A percentile compares a stretch with the other conserved stretches of the same genome.
Evolutionary conservation across 1,140 invertebrate species (phyloP).

Genomic region (Brachionus rubens): DNA sequence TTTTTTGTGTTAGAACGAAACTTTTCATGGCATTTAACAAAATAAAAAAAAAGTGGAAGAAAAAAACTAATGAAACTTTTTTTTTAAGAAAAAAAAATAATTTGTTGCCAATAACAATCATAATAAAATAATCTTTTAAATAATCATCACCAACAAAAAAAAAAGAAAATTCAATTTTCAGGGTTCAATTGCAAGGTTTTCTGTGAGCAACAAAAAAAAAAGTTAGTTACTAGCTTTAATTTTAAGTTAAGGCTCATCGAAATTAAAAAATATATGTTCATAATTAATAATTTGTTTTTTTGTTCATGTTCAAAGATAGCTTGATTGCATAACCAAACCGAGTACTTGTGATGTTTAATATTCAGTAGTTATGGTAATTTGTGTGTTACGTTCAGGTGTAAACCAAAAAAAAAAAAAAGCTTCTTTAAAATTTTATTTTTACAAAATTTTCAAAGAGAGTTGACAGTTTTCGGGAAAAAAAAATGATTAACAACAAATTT

Average conservation of each 20-base stretch:
- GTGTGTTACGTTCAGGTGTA: conserved; percentile 14
- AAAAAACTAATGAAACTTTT: conserved; percentile 26
- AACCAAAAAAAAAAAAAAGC: no score
- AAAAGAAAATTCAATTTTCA: conserved; percentile 19
- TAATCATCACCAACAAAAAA: conserved; percentile 34
- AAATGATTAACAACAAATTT: no score
- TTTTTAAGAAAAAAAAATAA: conserved; percentile 35
- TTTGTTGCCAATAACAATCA: conserved; percentile 45
- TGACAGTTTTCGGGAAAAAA: no score
- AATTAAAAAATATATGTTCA: no score
- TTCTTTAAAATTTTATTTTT: no score
- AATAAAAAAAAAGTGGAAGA: conserved; percentile 38
- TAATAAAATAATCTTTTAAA: conserved; percentile 43
- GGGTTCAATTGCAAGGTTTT: conserved; percentile 13
- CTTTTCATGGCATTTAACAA: conserved; percentile 26
- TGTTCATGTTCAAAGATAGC: no score
- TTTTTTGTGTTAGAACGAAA: background rate
- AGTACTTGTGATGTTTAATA: background rate
- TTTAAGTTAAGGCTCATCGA: no score
- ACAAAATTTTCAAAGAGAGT: no score
- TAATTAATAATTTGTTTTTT: no score
- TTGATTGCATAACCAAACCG: no score
- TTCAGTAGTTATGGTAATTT: conserved; percentile 28
- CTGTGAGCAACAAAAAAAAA: background rate
- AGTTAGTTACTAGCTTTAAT: no score